These are phyloP conservation scores for Lordiphosa stackelbergi DNA, from an alignment of 1,140 invertebrate species.

Conservation along the genomic window DNA sequence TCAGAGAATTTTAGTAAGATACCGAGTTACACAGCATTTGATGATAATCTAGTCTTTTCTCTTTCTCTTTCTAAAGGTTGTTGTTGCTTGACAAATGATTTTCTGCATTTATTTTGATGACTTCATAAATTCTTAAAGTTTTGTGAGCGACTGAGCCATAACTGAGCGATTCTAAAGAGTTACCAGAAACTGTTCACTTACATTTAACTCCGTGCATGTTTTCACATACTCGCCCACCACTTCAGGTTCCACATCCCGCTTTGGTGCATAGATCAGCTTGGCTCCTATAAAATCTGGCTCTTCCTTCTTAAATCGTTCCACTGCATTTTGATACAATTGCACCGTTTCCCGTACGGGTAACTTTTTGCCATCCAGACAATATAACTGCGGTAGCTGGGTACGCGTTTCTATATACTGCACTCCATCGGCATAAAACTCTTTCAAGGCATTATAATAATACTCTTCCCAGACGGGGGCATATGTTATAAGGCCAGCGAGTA, in stretches of 20 bases:
- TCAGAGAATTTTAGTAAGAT: no score
- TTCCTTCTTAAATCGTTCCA: constrained; percentile 79
- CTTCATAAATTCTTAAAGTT: no score
- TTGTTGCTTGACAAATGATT: no score
- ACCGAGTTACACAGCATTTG: no score
- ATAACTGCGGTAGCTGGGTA: constrained; percentile 79
- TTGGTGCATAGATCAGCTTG: constrained; percentile 84
- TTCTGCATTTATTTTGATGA: no score
- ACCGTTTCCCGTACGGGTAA: constrained; percentile 79
- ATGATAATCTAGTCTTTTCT: no score
- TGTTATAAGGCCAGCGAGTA: constrained; percentile 81
- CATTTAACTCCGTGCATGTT: constrained; percentile 34
- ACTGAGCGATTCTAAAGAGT: no score
- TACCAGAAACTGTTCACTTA: constrained; percentile 11
- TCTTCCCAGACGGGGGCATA: constrained; percentile 85
- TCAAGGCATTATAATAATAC: constrained; percentile 83
- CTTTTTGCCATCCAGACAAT: constrained; percentile 81
- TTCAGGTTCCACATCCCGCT: constrained; percentile 69
- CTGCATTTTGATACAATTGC: constrained; percentile 79
- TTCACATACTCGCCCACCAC: constrained; percentile 77
- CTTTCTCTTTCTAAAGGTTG: no score
- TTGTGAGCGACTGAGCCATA: no score
- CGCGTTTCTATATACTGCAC: constrained; percentile 87
- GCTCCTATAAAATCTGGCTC: constrained; percentile 83
- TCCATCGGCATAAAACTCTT: constrained; percentile 85